These are phyloP conservation scores for Drosophila pseudoananassae DNA, from an alignment of 1,140 invertebrate genomes.

Conservation along the genomic window DNA sequence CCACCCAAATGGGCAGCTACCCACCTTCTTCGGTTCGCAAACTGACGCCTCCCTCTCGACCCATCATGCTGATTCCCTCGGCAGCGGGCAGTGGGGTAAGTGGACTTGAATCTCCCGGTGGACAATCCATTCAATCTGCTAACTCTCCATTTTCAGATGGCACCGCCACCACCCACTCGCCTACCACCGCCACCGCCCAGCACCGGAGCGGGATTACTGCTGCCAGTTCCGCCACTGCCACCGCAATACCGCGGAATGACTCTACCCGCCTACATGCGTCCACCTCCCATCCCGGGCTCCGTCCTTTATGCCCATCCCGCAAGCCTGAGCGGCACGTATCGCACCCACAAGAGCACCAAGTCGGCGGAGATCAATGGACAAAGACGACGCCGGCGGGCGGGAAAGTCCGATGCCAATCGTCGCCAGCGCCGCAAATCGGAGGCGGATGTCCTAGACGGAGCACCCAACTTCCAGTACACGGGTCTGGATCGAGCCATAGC, in stretches of 20 bases:
- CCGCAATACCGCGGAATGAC: conserved; percentile 69
- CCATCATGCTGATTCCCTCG: conserved; percentile 75
- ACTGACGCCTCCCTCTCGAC: conserved; percentile 54
- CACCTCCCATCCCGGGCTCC: conserved; percentile 59
- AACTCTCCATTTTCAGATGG: conserved; percentile 14
- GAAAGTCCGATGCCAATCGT: conserved; percentile 69
- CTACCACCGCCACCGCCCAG: conserved; percentile 57
- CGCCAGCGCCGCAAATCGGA: conserved; percentile 80
- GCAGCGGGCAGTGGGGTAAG: conserved; percentile 64
- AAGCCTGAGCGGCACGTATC: conserved; percentile 66
- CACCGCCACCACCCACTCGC: conserved; percentile 58
- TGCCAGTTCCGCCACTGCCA: conserved; percentile 53
- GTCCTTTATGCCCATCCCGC: conserved; percentile 65
- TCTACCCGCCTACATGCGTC: conserved; percentile 60
- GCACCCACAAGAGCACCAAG: conserved; percentile 76
- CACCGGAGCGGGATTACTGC: conserved; percentile 32
- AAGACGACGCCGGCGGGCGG: conserved; percentile 59
- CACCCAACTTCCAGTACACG: conserved; percentile 72
- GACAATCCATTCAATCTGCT: background rate
- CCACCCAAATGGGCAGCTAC: conserved; percentile 67
- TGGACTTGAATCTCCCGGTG: background rate
- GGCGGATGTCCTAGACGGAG: conserved; percentile 73
- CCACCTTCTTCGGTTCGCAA: conserved; percentile 59
- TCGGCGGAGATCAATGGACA: conserved; percentile 68
- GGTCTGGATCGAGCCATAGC: conserved; percentile 79